Percentiles rank a stretch among this genome's conserved stretches.
These are phyloP conservation scores for Coptodon bakossiorum DNA, from an alignment of 2,113 vertebrate species.

Conservation along the genomic window DNA sequence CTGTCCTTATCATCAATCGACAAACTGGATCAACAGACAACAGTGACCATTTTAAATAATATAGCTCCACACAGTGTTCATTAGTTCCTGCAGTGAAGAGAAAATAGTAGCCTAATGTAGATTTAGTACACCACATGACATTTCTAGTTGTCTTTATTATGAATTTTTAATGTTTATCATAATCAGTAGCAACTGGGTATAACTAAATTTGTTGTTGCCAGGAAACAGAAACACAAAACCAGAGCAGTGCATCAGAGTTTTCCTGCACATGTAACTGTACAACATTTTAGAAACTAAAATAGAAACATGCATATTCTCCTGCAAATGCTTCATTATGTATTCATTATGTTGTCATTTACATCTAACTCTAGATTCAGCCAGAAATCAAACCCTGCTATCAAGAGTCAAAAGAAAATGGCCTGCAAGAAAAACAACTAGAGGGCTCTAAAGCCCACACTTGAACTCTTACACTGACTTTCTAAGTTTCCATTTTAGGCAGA, in stretches of 20 bases:
- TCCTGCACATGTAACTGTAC: not conserved
- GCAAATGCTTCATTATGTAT: not conserved
- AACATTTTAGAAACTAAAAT: not conserved
- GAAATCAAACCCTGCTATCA: not conserved
- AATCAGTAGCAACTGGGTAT: not conserved
- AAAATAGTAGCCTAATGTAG: not conserved
- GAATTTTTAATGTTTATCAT: not conserved
- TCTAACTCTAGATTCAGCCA: not conserved
- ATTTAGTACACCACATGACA: not conserved
- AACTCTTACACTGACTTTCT: not conserved
- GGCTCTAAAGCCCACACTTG: not conserved
- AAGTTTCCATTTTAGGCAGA: not conserved
- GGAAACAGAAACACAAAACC: not conserved
- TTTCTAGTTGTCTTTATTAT: not conserved
- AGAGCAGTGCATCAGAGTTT: not conserved
- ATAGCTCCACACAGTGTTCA: not conserved
- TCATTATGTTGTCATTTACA: not conserved
- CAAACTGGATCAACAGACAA: not conserved
- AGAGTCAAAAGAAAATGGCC: not conserved
- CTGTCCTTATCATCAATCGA: not conserved
- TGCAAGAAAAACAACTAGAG: not conserved
- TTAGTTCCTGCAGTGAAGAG: not conserved
- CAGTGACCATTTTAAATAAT: not conserved
- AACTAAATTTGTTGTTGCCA: not conserved
- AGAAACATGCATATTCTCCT: not conserved